phyloP scores from a whole-genome alignment of 2,113 vertebrate genomes.

The Malaclemys terrapin region DNA sequence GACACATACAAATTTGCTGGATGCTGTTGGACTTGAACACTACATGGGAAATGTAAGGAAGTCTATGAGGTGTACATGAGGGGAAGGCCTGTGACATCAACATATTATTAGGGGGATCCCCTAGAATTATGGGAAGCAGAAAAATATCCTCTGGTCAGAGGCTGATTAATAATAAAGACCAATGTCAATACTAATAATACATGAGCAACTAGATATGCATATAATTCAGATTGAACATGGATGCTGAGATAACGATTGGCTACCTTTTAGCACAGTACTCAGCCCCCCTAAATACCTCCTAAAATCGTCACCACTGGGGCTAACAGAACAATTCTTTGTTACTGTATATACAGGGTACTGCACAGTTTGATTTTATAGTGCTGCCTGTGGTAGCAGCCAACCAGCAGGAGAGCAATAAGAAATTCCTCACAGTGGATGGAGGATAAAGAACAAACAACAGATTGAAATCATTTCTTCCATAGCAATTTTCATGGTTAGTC shows the following conservation, averaged over 20 bases:
- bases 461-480: constrained; percentile 25
- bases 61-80: neutral
- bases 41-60: neutral
- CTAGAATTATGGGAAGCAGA: neutral
- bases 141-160: neutral
- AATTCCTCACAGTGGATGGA: constrained; percentile 32
- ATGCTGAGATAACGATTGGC: neutral
- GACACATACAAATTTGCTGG: neutral
- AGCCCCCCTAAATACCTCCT: neutral
- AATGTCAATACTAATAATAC: rapidly evolving
- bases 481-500: constrained; percentile 35
- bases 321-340: neutral
- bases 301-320: neutral
- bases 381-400: constrained; percentile 10
- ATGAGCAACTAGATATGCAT: neutral
- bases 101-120: neutral
- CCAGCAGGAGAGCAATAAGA: constrained; percentile 39
- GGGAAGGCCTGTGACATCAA: neutral
- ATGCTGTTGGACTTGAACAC: neutral
- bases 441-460: constrained; percentile 34
- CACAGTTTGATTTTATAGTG: constrained; percentile 37
- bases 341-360: neutral
- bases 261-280: neutral
- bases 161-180: neutral
- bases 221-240: neutral